Base-by-base conservation (phyloP, 2,113 vertebrate genomes). In the Sinocyclocheilus anshuiensis region DNA sequence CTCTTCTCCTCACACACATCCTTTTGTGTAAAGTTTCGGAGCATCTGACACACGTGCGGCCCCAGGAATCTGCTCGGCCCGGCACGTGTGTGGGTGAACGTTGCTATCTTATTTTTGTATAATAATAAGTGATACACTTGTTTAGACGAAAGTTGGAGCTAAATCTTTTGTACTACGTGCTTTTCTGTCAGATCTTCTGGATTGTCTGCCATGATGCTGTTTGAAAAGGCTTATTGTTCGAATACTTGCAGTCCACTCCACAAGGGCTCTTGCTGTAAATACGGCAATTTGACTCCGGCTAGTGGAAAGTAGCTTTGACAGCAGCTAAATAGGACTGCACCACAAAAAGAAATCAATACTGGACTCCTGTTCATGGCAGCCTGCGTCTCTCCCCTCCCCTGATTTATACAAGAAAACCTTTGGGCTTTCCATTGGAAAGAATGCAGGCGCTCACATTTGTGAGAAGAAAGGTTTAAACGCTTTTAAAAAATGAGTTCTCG, bases 211-310 rank as follows among this genome's bases (percentile, higher is more conserved):
- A 93, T 93, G 95, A 93, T 94, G 93, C 94, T 92, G 94, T 95
- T 95, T 96, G 95, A 96, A 96, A 96, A 39, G 85, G 95, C 90
- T 94, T 92, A 94, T 95, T 94, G 94, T 95, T 95, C 95, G 93
- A 94, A 94, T 94, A 94, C 94, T 95, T 94, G 95, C 92, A 94
- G 95, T 95, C 95, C 94, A 95, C 95, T 96, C 96, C 95, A 95
- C 95, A 95, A 96, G 95, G 92, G 94, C 96, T 96, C 95, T 96
- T 92, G 94, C 96, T 97, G 96, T 97, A 97, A 99, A 98, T 97
- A 96, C 96, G 96, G 96, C 97, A 97, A 97, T 99, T 98, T 98
- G 96, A 98, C 97, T 98, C 97, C 97, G 97, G 96, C 97, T 98
- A 97, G 97, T 97, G 95, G 96, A 97, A 95, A 97, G 96, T 96